Base-by-base conservation (phyloP, 2,888 invertebrate species). In the Callimorpha dominula region DNA sequence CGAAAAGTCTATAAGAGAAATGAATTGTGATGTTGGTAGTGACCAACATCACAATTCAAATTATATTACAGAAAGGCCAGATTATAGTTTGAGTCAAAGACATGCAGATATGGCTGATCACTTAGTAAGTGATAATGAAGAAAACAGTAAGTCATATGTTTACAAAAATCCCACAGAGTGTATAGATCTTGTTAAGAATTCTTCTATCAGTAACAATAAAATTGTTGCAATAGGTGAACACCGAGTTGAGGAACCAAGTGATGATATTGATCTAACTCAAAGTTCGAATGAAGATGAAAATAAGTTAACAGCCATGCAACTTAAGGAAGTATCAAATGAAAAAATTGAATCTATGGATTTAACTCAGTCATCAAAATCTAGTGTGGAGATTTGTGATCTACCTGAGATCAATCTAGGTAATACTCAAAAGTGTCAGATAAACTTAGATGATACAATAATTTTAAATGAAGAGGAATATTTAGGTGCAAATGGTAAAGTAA, bases 331-430 rank as follows among this genome's bases (percentile, higher is more conserved):
- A 66, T 14, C 60, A 62, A 54, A 64, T n/a, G 73, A 75, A 43
- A 74, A 79, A 52, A 68, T 66, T 74, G 82, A 84, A 71, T 81
- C 69, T 74, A 80, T 91, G 75, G 92, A 93, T 81, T 83, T 93
- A 71, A 93, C 92, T 54, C 91, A 93, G 68, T 91, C 91, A 67
- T 91, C 93, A 57, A 86, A 89, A 74, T 89, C 89, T 52, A 85
- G 84, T 83, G 68, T 63, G 6, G 67, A 76, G 15, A 68, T 72
- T 65, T 86, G 88, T 80, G 90, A 91, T 49, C 82, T 92, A 69
- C 94, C 93, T 64, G 79, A 85, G 76, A 85, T 92, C 46, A 77
- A 89, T 70, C 78, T 92, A 62, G 81, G 74, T 80, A 80, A 79
- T 50, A 83, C 77, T 68, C 82, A 85, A 54, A 76, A 81, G 57